Conservation (phyloP, 2,113 vertebrate genomes). For the Xenus cinereus region DNA sequence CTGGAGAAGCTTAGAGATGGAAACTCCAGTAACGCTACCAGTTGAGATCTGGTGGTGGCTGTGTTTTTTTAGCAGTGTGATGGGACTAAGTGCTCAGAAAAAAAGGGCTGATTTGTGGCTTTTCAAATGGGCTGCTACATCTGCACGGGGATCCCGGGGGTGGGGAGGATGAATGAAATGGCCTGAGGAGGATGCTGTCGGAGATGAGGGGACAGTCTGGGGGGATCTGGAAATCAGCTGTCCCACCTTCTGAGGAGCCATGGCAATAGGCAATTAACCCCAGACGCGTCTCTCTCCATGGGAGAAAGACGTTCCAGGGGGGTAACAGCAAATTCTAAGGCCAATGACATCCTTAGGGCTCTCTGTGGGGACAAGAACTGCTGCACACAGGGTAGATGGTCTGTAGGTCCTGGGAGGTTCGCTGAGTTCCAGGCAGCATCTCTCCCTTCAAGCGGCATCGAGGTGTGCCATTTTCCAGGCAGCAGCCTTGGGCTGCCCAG, state of each 20-base stretch:
- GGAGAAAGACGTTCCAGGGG: not conserved
- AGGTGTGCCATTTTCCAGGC: not conserved
- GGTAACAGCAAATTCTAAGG: not conserved
- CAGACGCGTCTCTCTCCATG: not conserved
- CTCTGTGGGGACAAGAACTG: too few species aligned
- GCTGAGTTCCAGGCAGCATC: not conserved
- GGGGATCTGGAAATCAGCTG: not conserved
- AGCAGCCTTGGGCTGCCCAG: not conserved
- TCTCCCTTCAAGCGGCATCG: not conserved
- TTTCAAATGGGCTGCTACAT: not conserved
- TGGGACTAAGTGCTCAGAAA: not conserved
- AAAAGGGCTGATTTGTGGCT: not conserved
- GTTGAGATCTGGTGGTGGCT: not conserved
- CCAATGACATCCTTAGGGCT: not conserved
- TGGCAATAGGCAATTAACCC: not conserved
- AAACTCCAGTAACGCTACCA: not conserved
- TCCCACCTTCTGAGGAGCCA: not conserved
- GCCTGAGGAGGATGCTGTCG: not conserved
- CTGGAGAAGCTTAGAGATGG: not conserved
- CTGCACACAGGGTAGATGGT: accelerated
- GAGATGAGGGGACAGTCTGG: not conserved
- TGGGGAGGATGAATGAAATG: not conserved
- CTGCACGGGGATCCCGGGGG: not conserved
- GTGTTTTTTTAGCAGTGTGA: not conserved
- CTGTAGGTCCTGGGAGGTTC: not conserved